phyloP scores from a whole-genome alignment of 53 echinoderm and acorn worm species.

The Luidia sarsii region DNA sequence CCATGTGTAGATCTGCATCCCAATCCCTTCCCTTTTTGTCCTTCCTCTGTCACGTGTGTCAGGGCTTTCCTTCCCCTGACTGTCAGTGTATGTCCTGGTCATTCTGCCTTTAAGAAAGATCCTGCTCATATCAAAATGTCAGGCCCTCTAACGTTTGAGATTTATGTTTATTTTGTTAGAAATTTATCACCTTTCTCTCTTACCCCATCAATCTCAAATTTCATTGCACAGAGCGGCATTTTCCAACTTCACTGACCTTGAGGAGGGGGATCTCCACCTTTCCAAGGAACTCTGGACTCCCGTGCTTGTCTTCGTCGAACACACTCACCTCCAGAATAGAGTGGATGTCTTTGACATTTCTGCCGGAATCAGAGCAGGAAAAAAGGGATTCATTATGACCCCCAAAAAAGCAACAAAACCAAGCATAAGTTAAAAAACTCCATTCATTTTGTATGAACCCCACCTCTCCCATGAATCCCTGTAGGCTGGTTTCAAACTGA shows the following conservation, averaged over 20 bases:
- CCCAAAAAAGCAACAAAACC: background rate
- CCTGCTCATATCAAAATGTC: too few species aligned
- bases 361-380: constrained; percentile 27
- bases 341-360: constrained; percentile 92
- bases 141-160: too few species aligned
- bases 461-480: too few species aligned
- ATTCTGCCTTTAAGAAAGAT: too few species aligned
- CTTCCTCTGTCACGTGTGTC: too few species aligned
- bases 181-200: too few species aligned
- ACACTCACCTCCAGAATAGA: constrained; percentile 88
- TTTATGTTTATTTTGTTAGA: too few species aligned
- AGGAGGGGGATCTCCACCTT: constrained; percentile 89
- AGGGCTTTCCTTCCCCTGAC: too few species aligned
- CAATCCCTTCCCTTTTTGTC: too few species aligned
- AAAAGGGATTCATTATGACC: background rate
- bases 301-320: constrained; percentile 95
- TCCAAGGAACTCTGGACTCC: constrained; percentile 95
- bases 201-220: background rate
- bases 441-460: background rate
- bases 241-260: constrained; percentile 55
- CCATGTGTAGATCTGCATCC: too few species aligned
- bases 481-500: too few species aligned
- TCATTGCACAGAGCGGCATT: background rate
- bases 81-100: too few species aligned
- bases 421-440: background rate